Evolutionary conservation across 1,140 invertebrate species (phyloP), one percentile per base, ranked within the genome.

Genomic region (Varroa destructor): DNA sequence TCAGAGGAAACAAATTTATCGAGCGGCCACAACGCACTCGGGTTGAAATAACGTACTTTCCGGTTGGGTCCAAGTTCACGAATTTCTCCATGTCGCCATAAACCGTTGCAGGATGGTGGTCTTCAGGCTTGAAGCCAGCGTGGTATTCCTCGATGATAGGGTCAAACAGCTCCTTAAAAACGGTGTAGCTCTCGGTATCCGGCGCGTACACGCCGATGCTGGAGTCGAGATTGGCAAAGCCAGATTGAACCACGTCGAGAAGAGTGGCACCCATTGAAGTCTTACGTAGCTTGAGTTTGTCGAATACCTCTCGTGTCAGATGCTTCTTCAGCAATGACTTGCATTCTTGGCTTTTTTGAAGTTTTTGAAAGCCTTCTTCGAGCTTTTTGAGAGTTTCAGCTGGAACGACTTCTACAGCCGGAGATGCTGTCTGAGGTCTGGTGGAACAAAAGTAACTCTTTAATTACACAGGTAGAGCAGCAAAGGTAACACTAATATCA

Each of bases 301-400:
- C 91, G 79, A 95, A 93, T 36, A 94, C 81, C 78, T 93, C 89
- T 81, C 86, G 87, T 76, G 89, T 89, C 71, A 96, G 84, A 82
- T 91, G 88, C 80, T 96, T 97, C 84, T 95, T 96, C 83, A 96
- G 82, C 78, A 96, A 84, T 61, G 92, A 95, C 81, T 96, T 93
- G 80, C 91, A 93, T 81, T 93, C 88, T 61, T 74, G 78, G 72
- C 90, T 90, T 74, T 83, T 87, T 75, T 85, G 82, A 76, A 96
- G 83, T 82, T 93, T 94, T 84, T 87, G 85, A 83, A 87, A 93
- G 77, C 89, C 90, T 79, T 87, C 85, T 82, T 93, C 90, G 81
- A 94, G 82, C 84, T 93, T 93, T 78, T 91, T 88, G 10, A 79
- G 12, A 37, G 40, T 40, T 4, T 67, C 61, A 46, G 14, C 10